A percentile compares a stretch with the other conserved stretches of the same genome.
These are phyloP conservation scores for Entosphenus tridentatus DNA, from an alignment of 2,113 vertebrate genomes.

Conservation along the genomic window DNA sequence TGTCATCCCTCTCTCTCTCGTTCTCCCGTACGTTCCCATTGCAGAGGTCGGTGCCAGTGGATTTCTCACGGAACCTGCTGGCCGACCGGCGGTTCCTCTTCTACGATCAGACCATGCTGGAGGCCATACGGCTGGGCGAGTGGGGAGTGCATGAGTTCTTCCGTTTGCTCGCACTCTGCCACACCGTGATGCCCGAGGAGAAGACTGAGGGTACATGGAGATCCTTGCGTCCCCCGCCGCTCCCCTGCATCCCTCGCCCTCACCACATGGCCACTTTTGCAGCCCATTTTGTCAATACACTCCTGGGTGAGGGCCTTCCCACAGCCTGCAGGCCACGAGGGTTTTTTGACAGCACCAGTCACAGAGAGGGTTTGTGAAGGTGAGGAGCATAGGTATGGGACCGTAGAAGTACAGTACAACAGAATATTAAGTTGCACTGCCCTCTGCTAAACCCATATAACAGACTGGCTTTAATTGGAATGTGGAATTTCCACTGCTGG, in stretches of 20 bases:
- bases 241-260: background rate
- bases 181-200: slow-evolving; percentile 76
- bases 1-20: background rate
- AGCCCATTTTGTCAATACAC: too few relatives aligned
- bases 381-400: too few relatives aligned
- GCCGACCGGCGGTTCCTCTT: slow-evolving; percentile 50
- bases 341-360: too few relatives aligned
- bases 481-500: too few relatives aligned
- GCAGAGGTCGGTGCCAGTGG: slow-evolving; percentile 31
- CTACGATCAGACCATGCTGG: slow-evolving; percentile 47
- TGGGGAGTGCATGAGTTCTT: slow-evolving; percentile 49
- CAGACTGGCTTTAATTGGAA: too few relatives aligned
- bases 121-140: slow-evolving; percentile 46
- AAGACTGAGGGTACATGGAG: slow-evolving; percentile 36
- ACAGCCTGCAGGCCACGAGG: too few relatives aligned
- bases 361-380: too few relatives aligned
- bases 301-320: too few relatives aligned
- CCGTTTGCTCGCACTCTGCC: slow-evolving; percentile 62
- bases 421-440: too few relatives aligned
- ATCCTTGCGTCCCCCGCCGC: background rate
- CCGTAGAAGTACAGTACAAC: too few relatives aligned
- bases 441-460: too few relatives aligned
- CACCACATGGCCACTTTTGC: too few relatives aligned
- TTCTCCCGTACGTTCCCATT: background rate
- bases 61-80: slow-evolving; percentile 64